Conservation (phyloP, 2,888 invertebrate genomes). For the Troides oblongomaculatus region DNA sequence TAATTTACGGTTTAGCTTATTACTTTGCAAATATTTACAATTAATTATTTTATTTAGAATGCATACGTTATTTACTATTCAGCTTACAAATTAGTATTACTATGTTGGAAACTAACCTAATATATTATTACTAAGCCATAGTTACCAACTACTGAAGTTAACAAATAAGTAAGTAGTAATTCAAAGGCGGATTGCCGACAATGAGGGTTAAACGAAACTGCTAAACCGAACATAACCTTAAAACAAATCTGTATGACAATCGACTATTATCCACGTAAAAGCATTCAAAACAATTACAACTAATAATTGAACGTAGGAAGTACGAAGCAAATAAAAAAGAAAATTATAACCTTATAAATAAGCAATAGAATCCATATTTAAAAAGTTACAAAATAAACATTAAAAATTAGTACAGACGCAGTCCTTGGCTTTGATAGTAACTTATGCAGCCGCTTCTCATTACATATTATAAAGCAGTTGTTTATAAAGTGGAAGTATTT, state of each 20-base stretch:
- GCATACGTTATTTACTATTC: background rate
- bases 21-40: background rate
- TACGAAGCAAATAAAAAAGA: conserved; percentile 40
- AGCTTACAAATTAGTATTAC: background rate
- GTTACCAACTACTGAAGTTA: background rate
- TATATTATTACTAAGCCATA: background rate
- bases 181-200: conserved; percentile 62
- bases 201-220: conserved; percentile 32
- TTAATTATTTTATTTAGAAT: background rate
- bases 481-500: background rate
- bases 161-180: conserved; percentile 20
- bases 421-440: background rate
- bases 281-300: conserved; percentile 43
- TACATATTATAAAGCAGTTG: too few relatives aligned
- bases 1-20: background rate
- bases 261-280: conserved; percentile 40
- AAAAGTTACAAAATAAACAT: background rate
- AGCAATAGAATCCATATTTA: conserved; percentile 6
- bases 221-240: conserved; percentile 19
- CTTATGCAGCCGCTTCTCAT: background rate
- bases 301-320: conserved; percentile 76
- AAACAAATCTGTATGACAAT: conserved; percentile 34
- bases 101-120: background rate
- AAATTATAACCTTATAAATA: conserved; percentile 27
- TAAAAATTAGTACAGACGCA: background rate